Evolutionary conservation across 2,113 vertebrate species (phyloP).

Genomic region (Onychorhynchus coronatus): DNA sequence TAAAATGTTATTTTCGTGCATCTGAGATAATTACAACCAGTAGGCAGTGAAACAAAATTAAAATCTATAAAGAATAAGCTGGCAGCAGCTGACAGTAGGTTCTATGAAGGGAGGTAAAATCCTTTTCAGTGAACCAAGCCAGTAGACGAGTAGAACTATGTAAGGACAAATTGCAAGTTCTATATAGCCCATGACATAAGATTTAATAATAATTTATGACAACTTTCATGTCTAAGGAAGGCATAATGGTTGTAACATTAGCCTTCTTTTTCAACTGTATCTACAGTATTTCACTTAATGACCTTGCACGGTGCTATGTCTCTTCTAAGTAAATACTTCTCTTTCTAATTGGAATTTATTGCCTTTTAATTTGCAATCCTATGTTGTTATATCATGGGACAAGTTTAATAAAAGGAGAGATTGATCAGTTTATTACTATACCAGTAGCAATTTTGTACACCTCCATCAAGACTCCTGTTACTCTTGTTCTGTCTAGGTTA

Average conservation of each 20-base stretch:
- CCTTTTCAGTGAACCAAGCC: background rate
- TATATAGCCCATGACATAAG: background rate
- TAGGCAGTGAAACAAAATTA: slow-evolving; percentile 61
- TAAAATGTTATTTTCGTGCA: slow-evolving; percentile 64
- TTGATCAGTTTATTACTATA: slow-evolving; percentile 32
- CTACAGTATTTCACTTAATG: slow-evolving; percentile 7
- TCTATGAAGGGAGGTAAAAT: slow-evolving; percentile 4
- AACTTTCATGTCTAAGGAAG: background rate
- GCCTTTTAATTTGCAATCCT: slow-evolving; percentile 39
- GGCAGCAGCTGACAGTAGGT: slow-evolving; percentile 8
- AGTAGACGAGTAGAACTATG: background rate
- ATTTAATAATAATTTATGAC: slow-evolving; percentile 3
- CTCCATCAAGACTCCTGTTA: slow-evolving; percentile 15
- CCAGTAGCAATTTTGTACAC: background rate
- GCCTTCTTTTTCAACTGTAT: background rate
- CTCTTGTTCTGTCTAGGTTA: slow-evolving; percentile 28
- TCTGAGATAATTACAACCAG: slow-evolving; percentile 61
- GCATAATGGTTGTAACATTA: slow-evolving; percentile 1
- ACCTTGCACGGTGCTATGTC: background rate
- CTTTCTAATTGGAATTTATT: slow-evolving; percentile 16
- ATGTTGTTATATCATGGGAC: background rate
- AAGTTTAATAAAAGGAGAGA: slow-evolving; percentile 16
- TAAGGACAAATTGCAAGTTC: background rate
- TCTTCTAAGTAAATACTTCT: background rate
- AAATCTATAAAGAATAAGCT: slow-evolving; percentile 52